Base-by-base conservation (phyloP, 1,140 invertebrate species). In the Theocolax elegans region DNA sequence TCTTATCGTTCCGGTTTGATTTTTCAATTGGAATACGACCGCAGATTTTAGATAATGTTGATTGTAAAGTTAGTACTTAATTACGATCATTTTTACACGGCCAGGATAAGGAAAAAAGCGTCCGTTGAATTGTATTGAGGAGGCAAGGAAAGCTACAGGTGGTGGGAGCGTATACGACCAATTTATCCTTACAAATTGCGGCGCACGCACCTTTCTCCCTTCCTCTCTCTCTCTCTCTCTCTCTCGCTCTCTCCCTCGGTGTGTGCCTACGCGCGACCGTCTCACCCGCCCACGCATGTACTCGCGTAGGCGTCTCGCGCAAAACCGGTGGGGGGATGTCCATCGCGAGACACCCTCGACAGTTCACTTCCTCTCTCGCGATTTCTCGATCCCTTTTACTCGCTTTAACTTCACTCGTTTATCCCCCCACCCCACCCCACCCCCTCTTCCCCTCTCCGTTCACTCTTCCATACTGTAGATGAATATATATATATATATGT, bases 171-270 rank as follows among this genome's bases (percentile, higher is more conserved):
- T 35, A n/a, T n/a, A 46, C 66, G 35, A 35, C 21, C 31, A 68
- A 68, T 68, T 68, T 68, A 68, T 60, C 56, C 56, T 60, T 68
- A 68, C 66, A 68, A 68, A 68, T 68, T 68, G 56, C 56, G 23
- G 3, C 40, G 40, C 40, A 21, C 65, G 42, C 46, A 21, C 19
- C 4, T 35, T 35, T n/a, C n/a, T n/a, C n/a, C n/a, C n/a, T n/a
- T n/a, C n/a, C n/a, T n/a, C n/a, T n/a, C n/a, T n/a, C n/a, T n/a
- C n/a, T n/a, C n/a, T n/a, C n/a, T n/a, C n/a, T n/a, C n/a, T n/a
- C n/a, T n/a, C n/a, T n/a, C 31, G 4, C 31, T 35, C 4, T 35
- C 4, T 35, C 4, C 31, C 31, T 35, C n/a, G n/a, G 31, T 35
- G 31, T 35, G 10, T 35, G 31, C 10, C 10, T 46, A 46, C 42